phyloP scores from a whole-genome alignment of 2,113 vertebrate species.

The Canis aureus region DNA sequence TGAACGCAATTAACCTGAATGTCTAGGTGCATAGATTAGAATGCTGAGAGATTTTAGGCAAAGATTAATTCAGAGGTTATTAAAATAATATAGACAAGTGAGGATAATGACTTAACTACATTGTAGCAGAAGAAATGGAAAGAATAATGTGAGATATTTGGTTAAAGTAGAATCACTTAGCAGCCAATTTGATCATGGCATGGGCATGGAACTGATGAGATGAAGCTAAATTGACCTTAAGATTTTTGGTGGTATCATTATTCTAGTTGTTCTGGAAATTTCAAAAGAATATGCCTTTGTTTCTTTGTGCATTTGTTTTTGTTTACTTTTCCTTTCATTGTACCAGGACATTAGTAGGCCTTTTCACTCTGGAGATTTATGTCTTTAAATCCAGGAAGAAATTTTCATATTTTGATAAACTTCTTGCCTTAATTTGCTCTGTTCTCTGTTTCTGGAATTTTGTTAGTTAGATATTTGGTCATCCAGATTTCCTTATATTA shows the following conservation, averaged over 20 bases:
- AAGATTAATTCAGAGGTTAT: not conserved
- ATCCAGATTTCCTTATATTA: not conserved
- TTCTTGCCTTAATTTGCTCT: not conserved
- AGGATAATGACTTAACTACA: not conserved
- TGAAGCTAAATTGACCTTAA: not conserved
- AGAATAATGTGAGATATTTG: not conserved
- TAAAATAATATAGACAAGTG: not conserved
- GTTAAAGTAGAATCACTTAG: not conserved
- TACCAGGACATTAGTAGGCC: not conserved
- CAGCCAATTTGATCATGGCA: not conserved
- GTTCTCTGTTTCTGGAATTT: not conserved
- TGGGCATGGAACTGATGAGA: not conserved
- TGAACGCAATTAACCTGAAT: not conserved
- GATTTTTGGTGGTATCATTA: not conserved
- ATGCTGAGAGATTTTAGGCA: not conserved
- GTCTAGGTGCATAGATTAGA: not conserved
- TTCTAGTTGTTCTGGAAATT: not conserved
- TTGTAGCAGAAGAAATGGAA: not conserved
- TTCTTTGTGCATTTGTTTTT: not conserved
- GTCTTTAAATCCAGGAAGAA: not conserved
- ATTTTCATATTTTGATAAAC: not conserved
- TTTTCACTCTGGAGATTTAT: not conserved
- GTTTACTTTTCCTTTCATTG: not conserved
- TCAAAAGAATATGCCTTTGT: not conserved
- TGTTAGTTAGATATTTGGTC: not conserved